phyloP scores from a whole-genome alignment of 1,140 invertebrate genomes.

The Drosophila lini region DNA sequence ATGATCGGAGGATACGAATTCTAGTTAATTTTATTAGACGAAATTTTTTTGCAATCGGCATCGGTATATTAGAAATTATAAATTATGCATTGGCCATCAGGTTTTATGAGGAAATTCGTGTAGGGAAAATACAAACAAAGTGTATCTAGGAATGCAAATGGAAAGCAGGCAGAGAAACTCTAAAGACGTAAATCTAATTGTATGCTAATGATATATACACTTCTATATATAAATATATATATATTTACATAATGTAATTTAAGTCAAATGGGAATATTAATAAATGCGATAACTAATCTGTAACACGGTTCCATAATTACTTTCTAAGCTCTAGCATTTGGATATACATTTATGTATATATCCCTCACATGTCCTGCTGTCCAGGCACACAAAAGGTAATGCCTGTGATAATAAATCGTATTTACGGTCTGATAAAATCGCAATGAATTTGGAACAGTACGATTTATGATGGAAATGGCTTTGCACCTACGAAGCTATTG shows the following conservation, averaged over 20 bases:
- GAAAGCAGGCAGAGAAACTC: constrained; percentile 76
- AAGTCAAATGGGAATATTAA: constrained; percentile 81
- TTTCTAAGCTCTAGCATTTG: not conserved
- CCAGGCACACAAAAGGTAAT: not conserved
- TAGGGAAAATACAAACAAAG: constrained; percentile 48
- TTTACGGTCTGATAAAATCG: constrained; percentile 10
- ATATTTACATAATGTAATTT: constrained; percentile 72
- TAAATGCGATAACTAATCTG: constrained; percentile 76
- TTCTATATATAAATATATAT: constrained; percentile 60
- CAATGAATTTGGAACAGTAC: not conserved
- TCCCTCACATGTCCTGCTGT: not conserved
- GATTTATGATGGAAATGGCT: constrained; percentile 20
- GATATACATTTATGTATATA: not conserved
- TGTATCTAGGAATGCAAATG: constrained; percentile 64
- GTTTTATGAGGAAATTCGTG: constrained; percentile 67
- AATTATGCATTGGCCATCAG: constrained; percentile 53
- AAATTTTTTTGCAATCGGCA: constrained; percentile 62
- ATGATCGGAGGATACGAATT: constrained; percentile 44
- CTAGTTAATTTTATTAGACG: constrained; percentile 78
- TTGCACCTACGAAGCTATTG: constrained; percentile 12
- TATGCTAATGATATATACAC: constrained; percentile 69
- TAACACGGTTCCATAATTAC: constrained; percentile 14
- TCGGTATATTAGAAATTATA: constrained; percentile 29
- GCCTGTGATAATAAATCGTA: constrained; percentile 2
- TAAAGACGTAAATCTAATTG: constrained; percentile 80